A percentile compares a stretch with the other conserved stretches of the same genome.
Evolutionary conservation across 2,113 vertebrate genomes (phyloP).

Genomic region (Fukomys damarensis): DNA sequence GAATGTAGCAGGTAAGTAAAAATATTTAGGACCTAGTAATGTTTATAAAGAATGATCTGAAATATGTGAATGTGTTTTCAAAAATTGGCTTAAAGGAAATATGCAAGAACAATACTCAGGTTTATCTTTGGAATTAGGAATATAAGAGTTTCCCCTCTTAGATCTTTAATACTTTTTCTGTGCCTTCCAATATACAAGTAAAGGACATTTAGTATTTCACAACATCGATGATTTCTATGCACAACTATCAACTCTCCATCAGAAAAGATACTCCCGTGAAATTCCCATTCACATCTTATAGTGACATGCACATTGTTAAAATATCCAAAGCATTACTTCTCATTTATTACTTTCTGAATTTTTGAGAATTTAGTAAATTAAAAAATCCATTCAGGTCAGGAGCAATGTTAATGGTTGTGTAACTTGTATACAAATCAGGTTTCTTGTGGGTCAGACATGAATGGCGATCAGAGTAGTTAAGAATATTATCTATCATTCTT

Average conservation of each 20-base stretch:
- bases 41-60: background rate
- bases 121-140: background rate
- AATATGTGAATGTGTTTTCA: background rate
- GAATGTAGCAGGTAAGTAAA: background rate
- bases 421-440: background rate
- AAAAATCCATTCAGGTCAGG: background rate
- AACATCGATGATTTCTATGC: background rate
- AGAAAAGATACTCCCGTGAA: background rate
- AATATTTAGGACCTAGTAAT: background rate
- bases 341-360: background rate
- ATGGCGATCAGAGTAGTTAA: background rate
- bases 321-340: background rate
- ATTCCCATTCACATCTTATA: background rate
- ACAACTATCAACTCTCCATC: background rate
- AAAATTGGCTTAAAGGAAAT: background rate
- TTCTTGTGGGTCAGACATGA: background rate
- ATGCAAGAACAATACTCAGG: background rate
- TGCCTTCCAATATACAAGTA: background rate
- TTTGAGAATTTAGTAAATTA: background rate
- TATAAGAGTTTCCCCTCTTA: background rate
- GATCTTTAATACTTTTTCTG: background rate
- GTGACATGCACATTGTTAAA: too few relatives aligned
- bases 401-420: background rate
- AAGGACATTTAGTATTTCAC: background rate
- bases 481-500: background rate